Percentiles rank a stretch among this genome's conserved stretches.
phyloP scores from a whole-genome alignment of 2,797 vertebrate species.

The Tangara arthus region DNA sequence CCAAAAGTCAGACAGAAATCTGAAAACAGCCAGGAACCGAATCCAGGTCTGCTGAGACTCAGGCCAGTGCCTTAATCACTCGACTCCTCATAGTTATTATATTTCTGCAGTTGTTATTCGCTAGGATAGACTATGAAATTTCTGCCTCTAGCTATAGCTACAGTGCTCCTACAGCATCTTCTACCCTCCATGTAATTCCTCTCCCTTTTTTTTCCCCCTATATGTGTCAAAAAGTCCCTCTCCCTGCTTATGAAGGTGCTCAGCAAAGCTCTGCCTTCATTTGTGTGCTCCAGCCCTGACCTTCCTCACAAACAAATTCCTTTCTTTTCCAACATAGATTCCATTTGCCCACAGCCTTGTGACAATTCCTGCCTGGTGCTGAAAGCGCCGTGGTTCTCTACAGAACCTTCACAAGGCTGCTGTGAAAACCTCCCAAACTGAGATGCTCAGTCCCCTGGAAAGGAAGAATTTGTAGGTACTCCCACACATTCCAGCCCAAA shows the following conservation, averaged over 20 bases:
- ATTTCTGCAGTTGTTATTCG: slow-evolving; percentile 31
- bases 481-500: neutral
- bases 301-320: neutral
- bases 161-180: neutral
- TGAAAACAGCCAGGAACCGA: slow-evolving; percentile 19
- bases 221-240: neutral
- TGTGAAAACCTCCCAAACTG: neutral
- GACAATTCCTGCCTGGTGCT: neutral
- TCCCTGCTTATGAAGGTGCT: neutral
- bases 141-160: neutral
- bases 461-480: neutral
- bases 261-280: neutral
- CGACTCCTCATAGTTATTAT: neutral
- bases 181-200: neutral
- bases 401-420: neutral
- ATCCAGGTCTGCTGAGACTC: slow-evolving; percentile 44
- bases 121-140: neutral
- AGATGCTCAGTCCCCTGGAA: neutral
- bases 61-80: slow-evolving; percentile 40
- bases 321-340: neutral
- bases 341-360: neutral
- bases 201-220: rapidly evolving
- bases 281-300: neutral
- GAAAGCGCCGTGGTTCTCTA: rapidly evolving
- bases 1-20: slow-evolving; percentile 49